Percentiles rank a stretch among this genome's conserved stretches.
phyloP scores from a whole-genome alignment of 2,113 vertebrate genomes.

The Phaethornis superciliosus region DNA sequence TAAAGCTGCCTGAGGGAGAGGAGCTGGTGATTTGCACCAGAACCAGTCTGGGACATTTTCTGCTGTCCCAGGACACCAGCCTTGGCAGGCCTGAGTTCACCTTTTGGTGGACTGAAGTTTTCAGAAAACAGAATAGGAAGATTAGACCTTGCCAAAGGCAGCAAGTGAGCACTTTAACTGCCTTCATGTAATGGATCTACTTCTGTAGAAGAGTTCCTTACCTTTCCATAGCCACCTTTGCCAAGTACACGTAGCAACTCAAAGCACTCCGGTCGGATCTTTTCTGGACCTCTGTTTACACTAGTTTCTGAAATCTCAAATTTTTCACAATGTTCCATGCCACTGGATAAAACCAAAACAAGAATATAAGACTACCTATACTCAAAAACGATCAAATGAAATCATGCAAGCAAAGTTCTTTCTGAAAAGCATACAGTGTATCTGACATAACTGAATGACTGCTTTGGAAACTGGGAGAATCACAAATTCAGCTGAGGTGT shows the following conservation, averaged over 20 bases:
- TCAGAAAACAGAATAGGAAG: neutral
- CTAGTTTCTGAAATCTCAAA: conserved; percentile 98
- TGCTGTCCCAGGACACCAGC: neutral
- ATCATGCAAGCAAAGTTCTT: neutral
- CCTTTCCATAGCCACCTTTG: conserved; percentile 98
- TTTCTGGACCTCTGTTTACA: conserved; percentile 97
- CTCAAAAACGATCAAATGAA: neutral
- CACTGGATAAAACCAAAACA: conserved; percentile 77
- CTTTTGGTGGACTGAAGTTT: neutral
- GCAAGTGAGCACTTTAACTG: neutral
- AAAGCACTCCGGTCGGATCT: conserved; percentile 97
- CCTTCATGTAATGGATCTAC: fast-evolving
- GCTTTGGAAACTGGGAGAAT: neutral
- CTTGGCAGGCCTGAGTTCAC: neutral
- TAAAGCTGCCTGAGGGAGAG: neutral
- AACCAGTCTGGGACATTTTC: neutral
- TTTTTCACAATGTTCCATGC: conserved; percentile 98
- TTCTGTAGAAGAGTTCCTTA: conserved; percentile 64
- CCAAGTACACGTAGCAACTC: conserved; percentile 95
- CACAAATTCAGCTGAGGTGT: neutral
- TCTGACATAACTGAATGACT: neutral
- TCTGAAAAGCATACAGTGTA: neutral
- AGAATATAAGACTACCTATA: neutral
- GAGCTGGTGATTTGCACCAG: neutral
- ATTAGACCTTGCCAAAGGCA: neutral